Evolutionary conservation across 1,140 invertebrate species (phyloP).

Genomic region (Ips nitidus): DNA sequence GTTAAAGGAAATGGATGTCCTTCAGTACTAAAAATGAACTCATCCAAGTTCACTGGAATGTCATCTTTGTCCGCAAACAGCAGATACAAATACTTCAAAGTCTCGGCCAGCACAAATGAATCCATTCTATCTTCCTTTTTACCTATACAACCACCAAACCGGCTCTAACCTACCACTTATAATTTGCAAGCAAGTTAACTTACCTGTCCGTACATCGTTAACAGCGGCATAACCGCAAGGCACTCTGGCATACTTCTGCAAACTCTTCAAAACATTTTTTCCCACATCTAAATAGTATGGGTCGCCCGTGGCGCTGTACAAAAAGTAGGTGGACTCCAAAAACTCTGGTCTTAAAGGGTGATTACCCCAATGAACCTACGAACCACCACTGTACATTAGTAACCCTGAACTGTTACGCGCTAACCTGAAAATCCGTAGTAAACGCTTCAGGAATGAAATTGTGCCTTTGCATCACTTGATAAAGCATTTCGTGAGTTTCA

Average conservation of each 20-base stretch:
- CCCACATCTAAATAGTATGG: slow-evolving; percentile 95
- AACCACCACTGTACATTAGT: slow-evolving; percentile 4
- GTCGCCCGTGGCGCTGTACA: slow-evolving; percentile 93
- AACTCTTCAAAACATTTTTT: slow-evolving; percentile 83
- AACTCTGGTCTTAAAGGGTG: slow-evolving; percentile 97
- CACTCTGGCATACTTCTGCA: slow-evolving; percentile 90
- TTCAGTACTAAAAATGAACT: slow-evolving; percentile 97
- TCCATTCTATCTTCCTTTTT: slow-evolving; percentile 93
- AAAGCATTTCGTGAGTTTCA: slow-evolving; percentile 95
- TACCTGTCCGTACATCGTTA: slow-evolving; percentile 81
- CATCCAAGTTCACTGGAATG: slow-evolving; percentile 86
- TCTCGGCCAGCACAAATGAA: slow-evolving; percentile 96
- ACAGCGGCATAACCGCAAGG: slow-evolving; percentile 96
- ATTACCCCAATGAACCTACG: slow-evolving; percentile 90
- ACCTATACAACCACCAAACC: slow-evolving; percentile 63
- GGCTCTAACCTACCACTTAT: neutral
- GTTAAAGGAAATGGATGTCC: slow-evolving; percentile 92
- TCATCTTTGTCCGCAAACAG: slow-evolving; percentile 90
- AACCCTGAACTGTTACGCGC: neutral
- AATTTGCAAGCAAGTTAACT: neutral
- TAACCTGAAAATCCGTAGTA: slow-evolving; percentile 83
- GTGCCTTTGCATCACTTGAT: slow-evolving; percentile 95
- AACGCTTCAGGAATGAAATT: slow-evolving; percentile 98
- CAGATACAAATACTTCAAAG: slow-evolving; percentile 96
- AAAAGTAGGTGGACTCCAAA: slow-evolving; percentile 96